Base-by-base conservation (phyloP, 1,140 invertebrate species). In the Listronotus oregonensis region DNA sequence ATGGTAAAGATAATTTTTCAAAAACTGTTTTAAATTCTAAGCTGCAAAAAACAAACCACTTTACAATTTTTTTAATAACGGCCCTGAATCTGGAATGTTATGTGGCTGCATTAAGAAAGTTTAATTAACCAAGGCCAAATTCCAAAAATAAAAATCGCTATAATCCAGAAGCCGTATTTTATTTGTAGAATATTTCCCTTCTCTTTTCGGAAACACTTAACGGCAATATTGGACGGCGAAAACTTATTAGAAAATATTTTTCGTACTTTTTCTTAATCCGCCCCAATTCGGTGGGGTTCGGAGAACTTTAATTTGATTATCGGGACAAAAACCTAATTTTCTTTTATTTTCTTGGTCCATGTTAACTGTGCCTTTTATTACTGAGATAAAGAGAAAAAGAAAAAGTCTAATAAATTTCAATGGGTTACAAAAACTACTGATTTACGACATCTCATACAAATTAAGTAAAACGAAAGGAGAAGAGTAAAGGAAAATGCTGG, bases 231-330 rank as follows among this genome's bases (percentile, higher is more conserved):
- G 52, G 61, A 64, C 61, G 55, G 51, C 17, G 42, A 18, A 56
- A 56, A 56, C 51, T 64, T 64, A 64, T 64, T 64, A 64, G 61
- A 49, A 64, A 64, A 64, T 64, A 64, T 64, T 55, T 55, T 39
- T 63, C 43, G 50, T 54, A 55, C 50, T 54, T 54, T 64, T 64
- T 64, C 61, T 56, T 64, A 56, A 64, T 64, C 61, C 46, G 51
- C 43, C 12, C 55, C 61, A 17, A 43, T 56, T 55, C 43, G 44
- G 32, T 56, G 11, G 61, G 42, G 32, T 27, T 40, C 47, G 50
- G 44, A 18, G 61, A 64, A 56, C 61, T 52, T 56, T 64, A 64
- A 64, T 64, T 64, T 64, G 61, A 64, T 64, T 64, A 64, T 64
- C 61, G 42, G 40, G 43, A 56, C 61, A 64, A 64, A 64, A 64